phyloP scores from a whole-genome alignment of 2,888 invertebrate genomes.

The Stegana nigrithorax region DNA sequence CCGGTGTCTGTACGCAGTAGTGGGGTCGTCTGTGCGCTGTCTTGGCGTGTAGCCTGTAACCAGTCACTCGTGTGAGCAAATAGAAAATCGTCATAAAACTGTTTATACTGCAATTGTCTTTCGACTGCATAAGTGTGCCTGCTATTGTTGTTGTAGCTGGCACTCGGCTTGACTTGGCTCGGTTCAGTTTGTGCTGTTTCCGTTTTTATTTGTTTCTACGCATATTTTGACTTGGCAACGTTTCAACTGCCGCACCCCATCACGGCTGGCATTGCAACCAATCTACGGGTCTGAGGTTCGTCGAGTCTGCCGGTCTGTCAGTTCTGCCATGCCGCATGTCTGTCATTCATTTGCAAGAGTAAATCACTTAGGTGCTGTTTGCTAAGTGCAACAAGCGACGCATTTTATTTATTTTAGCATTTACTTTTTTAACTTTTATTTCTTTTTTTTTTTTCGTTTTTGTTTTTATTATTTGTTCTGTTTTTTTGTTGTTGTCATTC shows the following conservation, averaged over 20 bases:
- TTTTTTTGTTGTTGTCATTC: too few species aligned
- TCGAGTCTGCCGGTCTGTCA: neutral
- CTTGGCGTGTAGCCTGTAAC: neutral
- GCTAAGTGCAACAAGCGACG: constrained; percentile 21
- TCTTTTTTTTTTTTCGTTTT: too few species aligned
- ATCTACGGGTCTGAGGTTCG: too few species aligned
- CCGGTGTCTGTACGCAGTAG: neutral
- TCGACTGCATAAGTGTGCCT: neutral
- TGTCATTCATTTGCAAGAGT: constrained; percentile 9
- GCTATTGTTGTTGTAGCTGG: too few species aligned
- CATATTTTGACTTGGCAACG: neutral
- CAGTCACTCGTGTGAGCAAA: too few species aligned
- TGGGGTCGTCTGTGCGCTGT: neutral
- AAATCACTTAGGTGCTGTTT: constrained; percentile 38
- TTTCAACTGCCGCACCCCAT: too few species aligned
- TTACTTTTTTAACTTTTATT: too few species aligned
- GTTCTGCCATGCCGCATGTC: neutral
- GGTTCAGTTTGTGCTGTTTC: neutral
- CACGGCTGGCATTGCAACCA: constrained; percentile 32
- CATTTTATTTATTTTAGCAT: neutral
- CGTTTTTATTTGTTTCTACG: neutral
- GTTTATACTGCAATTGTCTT: constrained; percentile 4
- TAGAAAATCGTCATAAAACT: neutral
- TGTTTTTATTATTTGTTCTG: too few species aligned
- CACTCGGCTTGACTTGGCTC: too few species aligned